A percentile compares a stretch with the other conserved stretches of the same genome.
Evolutionary conservation across 2,113 vertebrate genomes (phyloP).

Genomic region (Benthochromis sp.): DNA sequence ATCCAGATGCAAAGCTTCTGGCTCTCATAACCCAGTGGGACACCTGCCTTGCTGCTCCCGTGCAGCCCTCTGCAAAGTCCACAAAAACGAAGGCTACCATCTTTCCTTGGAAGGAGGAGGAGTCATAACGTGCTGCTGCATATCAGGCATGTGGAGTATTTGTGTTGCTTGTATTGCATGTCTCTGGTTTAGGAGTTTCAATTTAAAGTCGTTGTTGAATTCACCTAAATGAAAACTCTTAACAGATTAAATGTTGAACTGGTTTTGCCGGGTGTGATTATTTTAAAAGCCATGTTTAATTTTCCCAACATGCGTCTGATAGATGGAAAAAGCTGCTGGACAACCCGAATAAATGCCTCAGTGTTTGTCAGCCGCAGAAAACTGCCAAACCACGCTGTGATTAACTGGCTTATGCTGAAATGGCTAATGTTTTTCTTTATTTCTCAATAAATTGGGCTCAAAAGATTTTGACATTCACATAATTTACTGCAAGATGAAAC

Average conservation of each 20-base stretch:
- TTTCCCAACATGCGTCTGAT: neutral
- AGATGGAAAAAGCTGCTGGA: neutral
- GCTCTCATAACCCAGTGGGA: conserved; percentile 60
- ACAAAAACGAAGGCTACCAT: neutral
- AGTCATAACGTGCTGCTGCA: neutral
- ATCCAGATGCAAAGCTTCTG: conserved; percentile 62
- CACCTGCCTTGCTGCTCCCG: conserved; percentile 46
- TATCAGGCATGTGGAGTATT: neutral
- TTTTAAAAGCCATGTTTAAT: neutral
- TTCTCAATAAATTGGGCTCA: neutral
- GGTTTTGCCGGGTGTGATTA: neutral
- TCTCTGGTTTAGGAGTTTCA: neutral
- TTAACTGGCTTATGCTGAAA: neutral
- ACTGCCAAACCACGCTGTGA: neutral
- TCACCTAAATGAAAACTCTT: neutral
- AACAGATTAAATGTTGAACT: neutral
- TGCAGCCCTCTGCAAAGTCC: conserved; percentile 28
- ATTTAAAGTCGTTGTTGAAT: neutral
- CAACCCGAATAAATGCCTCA: neutral
- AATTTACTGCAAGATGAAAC: neutral
- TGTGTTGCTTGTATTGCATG: neutral
- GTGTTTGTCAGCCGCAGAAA: neutral
- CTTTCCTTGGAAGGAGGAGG: neutral
- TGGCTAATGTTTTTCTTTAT: neutral
- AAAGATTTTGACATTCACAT: neutral